A percentile compares a stretch with the other conserved stretches of the same genome.
phyloP scores from a whole-genome alignment of 2,113 vertebrate genomes.

The Sardina pilchardus region DNA sequence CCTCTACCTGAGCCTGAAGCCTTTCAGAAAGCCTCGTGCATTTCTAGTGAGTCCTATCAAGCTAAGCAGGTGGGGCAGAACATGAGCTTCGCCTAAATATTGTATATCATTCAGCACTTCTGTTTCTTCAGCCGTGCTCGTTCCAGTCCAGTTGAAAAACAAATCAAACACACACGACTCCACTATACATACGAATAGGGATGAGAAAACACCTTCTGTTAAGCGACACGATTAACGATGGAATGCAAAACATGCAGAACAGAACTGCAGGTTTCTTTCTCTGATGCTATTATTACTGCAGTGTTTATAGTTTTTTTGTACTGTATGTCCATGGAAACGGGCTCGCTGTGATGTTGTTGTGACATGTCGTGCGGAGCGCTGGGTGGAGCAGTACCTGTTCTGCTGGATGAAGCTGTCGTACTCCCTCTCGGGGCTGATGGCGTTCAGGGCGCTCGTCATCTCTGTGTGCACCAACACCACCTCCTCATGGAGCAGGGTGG shows the following conservation, averaged over 20 bases:
- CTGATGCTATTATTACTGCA: neutral
- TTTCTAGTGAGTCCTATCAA: neutral
- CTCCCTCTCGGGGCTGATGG: constrained; percentile 78
- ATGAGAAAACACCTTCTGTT: neutral
- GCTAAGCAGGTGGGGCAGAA: too few relatives aligned
- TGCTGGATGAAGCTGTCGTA: constrained; percentile 84
- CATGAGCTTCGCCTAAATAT: neutral
- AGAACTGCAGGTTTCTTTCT: too few relatives aligned
- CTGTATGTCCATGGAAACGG: too few relatives aligned
- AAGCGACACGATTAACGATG: neutral
- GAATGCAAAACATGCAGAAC: neutral
- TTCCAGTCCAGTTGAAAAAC: neutral
- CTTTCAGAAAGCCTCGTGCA: neutral
- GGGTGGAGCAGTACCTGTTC: constrained; percentile 75
- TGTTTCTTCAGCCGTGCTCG: neutral
- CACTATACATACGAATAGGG: neutral
- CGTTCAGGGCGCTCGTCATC: constrained; percentile 73
- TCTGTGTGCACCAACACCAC: constrained; percentile 80
- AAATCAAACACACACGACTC: neutral
- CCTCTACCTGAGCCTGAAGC: neutral
- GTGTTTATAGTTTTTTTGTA: too few relatives aligned
- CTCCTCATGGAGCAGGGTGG: constrained; percentile 86
- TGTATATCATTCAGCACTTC: neutral
- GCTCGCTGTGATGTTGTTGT: too few relatives aligned
- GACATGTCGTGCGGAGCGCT: too few relatives aligned